Evolutionary conservation across 2,888 invertebrate species (phyloP).

Genomic region (Lumbricus terrestris): DNA sequence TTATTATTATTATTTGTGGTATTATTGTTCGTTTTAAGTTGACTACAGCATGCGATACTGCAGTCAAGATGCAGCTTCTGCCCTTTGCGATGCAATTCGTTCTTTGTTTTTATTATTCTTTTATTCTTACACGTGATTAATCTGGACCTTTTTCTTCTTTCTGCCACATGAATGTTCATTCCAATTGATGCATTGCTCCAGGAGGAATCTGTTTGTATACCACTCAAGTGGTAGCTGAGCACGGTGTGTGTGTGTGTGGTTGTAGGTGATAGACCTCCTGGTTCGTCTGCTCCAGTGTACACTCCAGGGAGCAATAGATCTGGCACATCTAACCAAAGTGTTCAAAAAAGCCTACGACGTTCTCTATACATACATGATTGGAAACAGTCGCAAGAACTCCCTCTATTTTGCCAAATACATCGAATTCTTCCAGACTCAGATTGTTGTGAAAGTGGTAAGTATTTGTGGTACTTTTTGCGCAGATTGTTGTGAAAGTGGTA

Average conservation of each 20-base stretch:
- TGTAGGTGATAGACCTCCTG: conserved; percentile 57
- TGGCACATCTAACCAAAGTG: conserved; percentile 54
- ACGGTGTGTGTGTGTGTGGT: not conserved
- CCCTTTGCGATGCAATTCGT: not conserved
- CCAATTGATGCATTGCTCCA: not conserved
- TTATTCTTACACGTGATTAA: not conserved
- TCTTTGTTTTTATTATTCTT: no score
- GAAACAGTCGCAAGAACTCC: conserved; percentile 59
- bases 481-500: no score
- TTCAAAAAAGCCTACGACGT: conserved; percentile 58
- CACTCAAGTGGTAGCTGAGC: not conserved
- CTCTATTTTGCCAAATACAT: conserved; percentile 60
- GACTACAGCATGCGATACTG: no score
- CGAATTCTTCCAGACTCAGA: conserved; percentile 60
- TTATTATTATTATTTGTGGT: no score
- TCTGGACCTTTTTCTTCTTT: not conserved
- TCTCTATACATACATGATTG: conserved; percentile 59
- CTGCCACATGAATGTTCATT: not conserved
- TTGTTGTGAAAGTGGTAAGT: conserved; percentile 56
- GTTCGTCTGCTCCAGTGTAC: conserved; percentile 56
- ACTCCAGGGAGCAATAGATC: conserved; percentile 52
- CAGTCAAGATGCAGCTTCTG: no score
- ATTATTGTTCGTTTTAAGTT: no score
- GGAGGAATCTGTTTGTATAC: not conserved
- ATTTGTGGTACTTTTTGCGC: no score